A percentile compares a stretch with the other conserved stretches of the same genome.
phyloP scores from a whole-genome alignment of 2,888 invertebrate genomes.

The Andricus quercusramuli region DNA sequence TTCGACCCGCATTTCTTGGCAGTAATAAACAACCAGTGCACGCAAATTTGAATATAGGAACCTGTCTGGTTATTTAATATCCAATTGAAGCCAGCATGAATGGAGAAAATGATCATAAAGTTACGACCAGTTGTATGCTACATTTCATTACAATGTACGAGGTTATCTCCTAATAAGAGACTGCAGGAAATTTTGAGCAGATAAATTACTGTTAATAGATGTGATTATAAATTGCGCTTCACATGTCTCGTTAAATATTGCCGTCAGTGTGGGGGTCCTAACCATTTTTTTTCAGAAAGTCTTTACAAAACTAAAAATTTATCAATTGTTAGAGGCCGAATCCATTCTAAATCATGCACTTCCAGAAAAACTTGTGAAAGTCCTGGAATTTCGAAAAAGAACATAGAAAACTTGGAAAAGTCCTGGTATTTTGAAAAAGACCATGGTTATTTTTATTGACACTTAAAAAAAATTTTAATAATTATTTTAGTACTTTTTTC shows the following conservation, averaged over 20 bases:
- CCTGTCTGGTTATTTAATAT: conserved; percentile 22
- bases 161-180: not conserved
- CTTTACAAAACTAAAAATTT: too few species aligned
- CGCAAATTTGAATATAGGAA: conserved; percentile 26
- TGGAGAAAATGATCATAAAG: conserved; percentile 1
- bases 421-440: too few species aligned
- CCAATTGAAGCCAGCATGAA: conserved; percentile 8
- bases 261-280: not conserved
- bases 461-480: too few species aligned
- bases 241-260: not conserved
- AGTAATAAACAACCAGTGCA: conserved; percentile 37
- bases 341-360: too few species aligned
- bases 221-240: conserved; percentile 7
- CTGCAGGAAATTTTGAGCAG: not conserved
- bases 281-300: not conserved
- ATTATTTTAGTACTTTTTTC: too few species aligned
- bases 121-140: not conserved
- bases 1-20: conserved; percentile 32
- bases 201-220: not conserved
- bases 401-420: too few species aligned
- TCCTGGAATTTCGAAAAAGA: too few species aligned
- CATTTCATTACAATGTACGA: conserved; percentile 2
- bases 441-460: too few species aligned
- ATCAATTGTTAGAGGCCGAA: too few species aligned
- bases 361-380: too few species aligned